Base-by-base conservation (phyloP, 35 echinoderm and acorn worm species). In the Amphiura filiformis region DNA sequence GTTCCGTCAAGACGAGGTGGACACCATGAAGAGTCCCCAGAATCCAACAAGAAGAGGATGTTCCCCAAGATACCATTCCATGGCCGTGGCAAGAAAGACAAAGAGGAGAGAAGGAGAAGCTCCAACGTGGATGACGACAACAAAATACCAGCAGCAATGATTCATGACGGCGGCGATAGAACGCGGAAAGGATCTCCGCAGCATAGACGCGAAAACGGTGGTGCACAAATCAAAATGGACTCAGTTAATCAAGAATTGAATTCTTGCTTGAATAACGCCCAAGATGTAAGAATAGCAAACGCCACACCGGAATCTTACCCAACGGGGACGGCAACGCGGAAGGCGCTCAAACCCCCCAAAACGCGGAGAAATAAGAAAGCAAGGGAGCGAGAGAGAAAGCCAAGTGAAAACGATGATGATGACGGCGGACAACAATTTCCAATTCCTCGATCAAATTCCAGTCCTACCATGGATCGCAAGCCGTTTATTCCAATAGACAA, bases 211-310 rank as follows among this genome's bases (percentile, higher is more conserved):
- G 78, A 92, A 39, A 87, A 92, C 17, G 90, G 84, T 36, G 56
- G 77, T 0, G 28, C 39, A n/a, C 89, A 75, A 75, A 84, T 78
- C 34, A 13, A 84, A 12, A 70, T 78, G 79, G 80, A 95, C 52
- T 76, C 89, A 13, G 0, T 91, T 28, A 78, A 80, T 35, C 93
- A 91, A 30, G 93, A 95, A 56, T 49, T 95, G 0, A 95, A 91
- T 76, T 82, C 85, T 34, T 78, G 83, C 28, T 81, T 91, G 65
- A 82, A 85, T 61, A 85, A 85, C 37, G 35, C 78, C 47, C 79
- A 83, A 70, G 37, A 89, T 37, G 36, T 49, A 35, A 76, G 42
- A 76, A 38, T 37, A 23, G 79, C 77, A 36, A 56, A 79, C 26
- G 77, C 76, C 35, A 75, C 76, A 34, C 65, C 64, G 0, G 88